phyloP scores from a whole-genome alignment of 2,888 invertebrate genomes.

The Coenonympha arcania region DNA sequence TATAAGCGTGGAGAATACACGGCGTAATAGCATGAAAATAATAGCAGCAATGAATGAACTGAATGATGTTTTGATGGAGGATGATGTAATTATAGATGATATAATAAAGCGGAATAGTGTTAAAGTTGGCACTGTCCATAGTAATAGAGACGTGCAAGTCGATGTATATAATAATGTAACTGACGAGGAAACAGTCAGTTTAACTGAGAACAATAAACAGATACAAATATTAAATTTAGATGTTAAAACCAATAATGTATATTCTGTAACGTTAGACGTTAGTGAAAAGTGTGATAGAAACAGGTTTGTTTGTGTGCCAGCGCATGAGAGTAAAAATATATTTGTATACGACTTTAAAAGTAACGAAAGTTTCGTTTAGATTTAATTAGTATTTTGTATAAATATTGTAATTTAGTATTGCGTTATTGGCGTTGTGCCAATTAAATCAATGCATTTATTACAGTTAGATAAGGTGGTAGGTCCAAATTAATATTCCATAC shows the following conservation, averaged over 20 bases:
- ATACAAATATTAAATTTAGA: constrained; percentile 72
- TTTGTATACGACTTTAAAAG: constrained; percentile 70
- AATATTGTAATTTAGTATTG: constrained; percentile 20
- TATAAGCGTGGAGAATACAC: constrained; percentile 60
- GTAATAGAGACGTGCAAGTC: constrained; percentile 37
- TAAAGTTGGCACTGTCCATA: constrained; percentile 23
- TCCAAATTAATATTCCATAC: too few relatives aligned
- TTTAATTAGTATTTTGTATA: constrained; percentile 19
- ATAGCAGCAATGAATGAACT: constrained; percentile 59
- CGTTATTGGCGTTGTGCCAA: constrained; percentile 39
- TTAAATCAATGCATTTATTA: constrained; percentile 48
- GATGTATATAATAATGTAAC: constrained; percentile 40
- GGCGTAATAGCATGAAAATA: constrained; percentile 68
- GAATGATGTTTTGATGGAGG: constrained; percentile 38
- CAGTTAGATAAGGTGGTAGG: constrained; percentile 17
- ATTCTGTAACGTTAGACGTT: constrained; percentile 68
- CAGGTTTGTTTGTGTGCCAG: constrained; percentile 63
- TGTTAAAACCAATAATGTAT: constrained; percentile 67
- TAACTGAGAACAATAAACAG: constrained; percentile 65
- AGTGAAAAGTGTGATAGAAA: constrained; percentile 54
- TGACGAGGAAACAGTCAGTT: constrained; percentile 35
- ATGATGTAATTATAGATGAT: constrained; percentile 29
- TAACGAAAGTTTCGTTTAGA: constrained; percentile 68
- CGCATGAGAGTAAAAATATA: constrained; percentile 62
- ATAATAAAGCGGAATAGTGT: constrained; percentile 21